Base-by-base conservation (phyloP, 2,113 vertebrate genomes). In the Tympanuchus pallidicinctus region DNA sequence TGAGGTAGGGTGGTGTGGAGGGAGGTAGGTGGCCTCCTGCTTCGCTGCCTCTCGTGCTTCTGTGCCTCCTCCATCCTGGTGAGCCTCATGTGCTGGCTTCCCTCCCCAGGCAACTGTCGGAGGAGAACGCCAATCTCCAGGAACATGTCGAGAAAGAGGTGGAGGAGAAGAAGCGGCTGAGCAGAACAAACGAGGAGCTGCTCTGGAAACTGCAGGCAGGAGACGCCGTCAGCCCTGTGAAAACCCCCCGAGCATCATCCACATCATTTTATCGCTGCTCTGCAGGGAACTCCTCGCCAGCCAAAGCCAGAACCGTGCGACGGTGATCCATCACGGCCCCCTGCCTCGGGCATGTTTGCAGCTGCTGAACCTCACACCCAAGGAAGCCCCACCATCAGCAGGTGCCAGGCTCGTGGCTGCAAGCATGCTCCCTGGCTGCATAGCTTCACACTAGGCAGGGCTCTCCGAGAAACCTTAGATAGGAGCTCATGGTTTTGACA, bases 81-180 rank as follows among this genome's bases (percentile, higher is more conserved):
- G 38, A 3, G 2, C 42, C 50, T 92, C 27, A 67, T 8, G 19
- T 7, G 4, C n/a, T 79, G 67, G 14, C 72, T 82, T 92, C 30
- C 59, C 64, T 40, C 75, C 65, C 77, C 96, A 99, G 99, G 89
- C 99, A 99, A 98, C 97, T 99, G 56, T 99, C 99, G 0, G 98
- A 98, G 92, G 99, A 99, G 89, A 99, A 99, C 0, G 99, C 99
- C 13, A 99, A 99, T 88, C 98, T 99, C 89, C 99, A 99, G 63
- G 99, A 99, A 72, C 93, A 99, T 0, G 98, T 99, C 56, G 99
- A 99, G 97, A 99, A 99, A 94, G 99, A 99, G 96, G 98, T 98
- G 91, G 98, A 99, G 48, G 99, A 99, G 97, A 99, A 99, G 98
- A 99, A 99, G 97, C 98, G 99, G 13, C 91, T 99, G 93, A 99